A percentile compares a stretch with the other conserved stretches of the same genome.
Conservation (phyloP, 2,113 vertebrate species). For the Mormyrus iriodes region DNA sequence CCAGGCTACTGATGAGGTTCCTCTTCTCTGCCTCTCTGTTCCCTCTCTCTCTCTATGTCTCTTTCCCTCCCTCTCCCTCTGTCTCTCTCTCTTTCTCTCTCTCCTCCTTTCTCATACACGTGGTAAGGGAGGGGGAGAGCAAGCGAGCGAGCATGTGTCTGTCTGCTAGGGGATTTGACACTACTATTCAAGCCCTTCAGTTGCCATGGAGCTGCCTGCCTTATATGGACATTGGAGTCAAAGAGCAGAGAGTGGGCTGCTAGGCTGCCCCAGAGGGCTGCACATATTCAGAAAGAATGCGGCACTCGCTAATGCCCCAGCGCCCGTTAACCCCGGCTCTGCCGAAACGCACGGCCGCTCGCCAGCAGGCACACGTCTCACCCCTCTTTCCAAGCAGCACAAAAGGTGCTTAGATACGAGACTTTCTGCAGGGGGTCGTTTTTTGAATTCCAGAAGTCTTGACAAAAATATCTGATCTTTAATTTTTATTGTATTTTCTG, state of each 20-base stretch:
- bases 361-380: not conserved
- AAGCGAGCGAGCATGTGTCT: constrained; percentile 33
- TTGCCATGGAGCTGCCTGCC: constrained; percentile 65
- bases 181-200: constrained; percentile 67
- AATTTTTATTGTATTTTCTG: not conserved
- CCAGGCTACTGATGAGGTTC: constrained; percentile 30
- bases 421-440: not conserved
- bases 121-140: constrained; percentile 29
- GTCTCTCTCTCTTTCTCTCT: constrained; percentile 11
- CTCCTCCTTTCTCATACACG: constrained; percentile 40
- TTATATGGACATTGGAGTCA: constrained; percentile 70
- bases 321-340: constrained; percentile 24
- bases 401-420: not conserved
- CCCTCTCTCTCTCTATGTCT: constrained; percentile 8
- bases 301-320: constrained; percentile 38
- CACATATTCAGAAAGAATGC: constrained; percentile 54
- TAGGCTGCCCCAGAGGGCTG: constrained; percentile 45
- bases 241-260: constrained; percentile 63
- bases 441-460: not conserved
- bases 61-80: constrained; percentile 20
- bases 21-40: constrained; percentile 12
- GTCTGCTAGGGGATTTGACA: constrained; percentile 66
- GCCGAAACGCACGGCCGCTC: not conserved
- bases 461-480: not conserved
- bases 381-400: not conserved